Evolutionary conservation across 2,888 invertebrate genomes (phyloP), one percentile per base, ranked within the genome.

Genomic region (Caenorhabditis sulstoni): DNA sequence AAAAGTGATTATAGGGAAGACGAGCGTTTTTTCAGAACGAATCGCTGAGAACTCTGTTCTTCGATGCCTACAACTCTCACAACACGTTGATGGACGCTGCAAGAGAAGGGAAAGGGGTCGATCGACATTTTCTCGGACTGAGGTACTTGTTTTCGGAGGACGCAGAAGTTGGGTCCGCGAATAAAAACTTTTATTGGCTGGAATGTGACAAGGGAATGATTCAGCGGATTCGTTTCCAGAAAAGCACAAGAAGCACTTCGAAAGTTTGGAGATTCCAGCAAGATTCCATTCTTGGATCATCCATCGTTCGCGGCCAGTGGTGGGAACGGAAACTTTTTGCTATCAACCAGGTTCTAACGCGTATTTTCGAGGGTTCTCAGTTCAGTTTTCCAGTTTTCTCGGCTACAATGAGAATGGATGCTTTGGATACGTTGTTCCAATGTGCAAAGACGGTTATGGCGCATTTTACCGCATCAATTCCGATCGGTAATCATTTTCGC

Each of bases 371-470:
- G 29, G 29, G 7, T 5, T 29, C 4, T 29, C 29, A 29, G 7
- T 5, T 5, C 20, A n/a, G 12, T 22, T 20, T 59, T 80, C 23
- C 49, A 84, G 84, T 65, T 80, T 84, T 14, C 73, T 84, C 12
- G 84, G 82, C 0, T 84, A 84, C 53, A 53, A 66, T 44, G 76
- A 73, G 12, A 67, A 79, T 22, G 82, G 81, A 23, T 91, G 92
- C 41, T 91, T 91, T 61, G 93, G 93, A 2, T 93, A 92, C 77
- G 93, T 93, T 9, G 92, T 92, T 5, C 93, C 93, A 11, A 93
- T 94, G 93, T 91, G 92, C 20, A 86, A 91, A n/a, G 92, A 93
- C 90, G 93, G 93, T 3, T 93, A 93, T 89, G 93, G 93, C 0
- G 87, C 91, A 35, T 94, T 94, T 90, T 94, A 94, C 85, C 91